Base-by-base conservation (phyloP, 2,888 invertebrate genomes). In the Ophion ellenae region DNA sequence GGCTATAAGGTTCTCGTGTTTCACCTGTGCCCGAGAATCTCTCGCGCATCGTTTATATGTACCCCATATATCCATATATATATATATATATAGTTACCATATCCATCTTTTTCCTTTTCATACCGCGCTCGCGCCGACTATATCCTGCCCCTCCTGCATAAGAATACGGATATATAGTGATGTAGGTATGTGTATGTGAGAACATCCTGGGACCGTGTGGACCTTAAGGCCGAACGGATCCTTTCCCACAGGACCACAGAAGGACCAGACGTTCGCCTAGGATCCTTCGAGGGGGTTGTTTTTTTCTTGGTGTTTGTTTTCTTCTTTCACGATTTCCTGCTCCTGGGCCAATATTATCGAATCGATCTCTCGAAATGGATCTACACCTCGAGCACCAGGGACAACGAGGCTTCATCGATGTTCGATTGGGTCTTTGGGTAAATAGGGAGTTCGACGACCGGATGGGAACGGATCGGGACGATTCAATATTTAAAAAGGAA, bases 21-120 rank as follows among this genome's bases (percentile, higher is more conserved):
- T 93, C 94, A 93, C 93, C 93, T 93, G 93, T 92, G 88, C 89
- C 86, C 77, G 85, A 86, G 84, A 82, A 74, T 80, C 87, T 84
- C 82, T 84, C 87, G 81, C 84, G 74, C 87, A 84, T 82, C 84
- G 84, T 84, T 79, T 79, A 76, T 79, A 73, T 78, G 59, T 75
- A 66, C 53, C 28, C 69, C 78, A 57, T 71, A 81, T n/a, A 14
- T 17, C 7, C 36, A 28, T 63, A 24, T 45, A 74, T 74, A 53
- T 63, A 79, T 61, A 24, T 10, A 61, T 69, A 61, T 32, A 69
- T 47, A 59, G 75, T 83, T 83, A 77, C 59, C 80, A 70, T 81
- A 88, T 78, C 83, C 81, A 78, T 80, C 81, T 76, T 83, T 85
- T 80, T 86, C 70, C 61, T 79, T 83, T 83, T 87, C 78, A 81